Conservation (phyloP, 2,888 invertebrate species). For the Erpobdella octoculata region DNA sequence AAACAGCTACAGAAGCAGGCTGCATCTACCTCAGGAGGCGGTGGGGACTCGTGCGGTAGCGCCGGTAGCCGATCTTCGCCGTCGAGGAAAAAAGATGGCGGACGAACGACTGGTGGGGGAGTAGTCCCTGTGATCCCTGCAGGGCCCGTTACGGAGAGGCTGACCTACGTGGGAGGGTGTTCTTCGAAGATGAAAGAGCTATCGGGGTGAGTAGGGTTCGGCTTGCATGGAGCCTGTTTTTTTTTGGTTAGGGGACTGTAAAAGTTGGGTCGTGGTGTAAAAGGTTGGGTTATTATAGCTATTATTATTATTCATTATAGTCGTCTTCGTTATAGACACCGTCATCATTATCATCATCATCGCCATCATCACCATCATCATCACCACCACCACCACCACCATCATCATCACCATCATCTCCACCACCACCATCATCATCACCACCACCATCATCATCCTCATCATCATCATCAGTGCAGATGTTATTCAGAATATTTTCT, state of each 20-base stretch:
- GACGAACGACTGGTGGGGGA: neutral
- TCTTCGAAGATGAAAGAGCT: slow-evolving; percentile 4
- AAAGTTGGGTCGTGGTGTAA: too few species aligned
- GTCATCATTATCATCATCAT: too few species aligned
- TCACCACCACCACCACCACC: neutral
- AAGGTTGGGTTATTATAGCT: too few species aligned
- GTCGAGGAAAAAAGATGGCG: neutral
- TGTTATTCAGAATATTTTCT: neutral
- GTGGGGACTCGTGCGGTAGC: too few species aligned
- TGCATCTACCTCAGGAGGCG: neutral
- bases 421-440: neutral
- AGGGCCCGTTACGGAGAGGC: too few species aligned
- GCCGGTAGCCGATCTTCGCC: neutral
- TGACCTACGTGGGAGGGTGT: too few species aligned
- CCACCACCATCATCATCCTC: neutral
- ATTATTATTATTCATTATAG: too few species aligned
- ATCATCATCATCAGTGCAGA: neutral
- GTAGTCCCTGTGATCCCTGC: neutral
- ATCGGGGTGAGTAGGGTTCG: neutral
- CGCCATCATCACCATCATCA: too few species aligned
- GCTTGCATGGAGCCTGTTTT: too few species aligned
- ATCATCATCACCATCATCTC: neutral
- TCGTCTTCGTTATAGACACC: too few species aligned
- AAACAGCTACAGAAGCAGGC: slow-evolving; percentile 61
- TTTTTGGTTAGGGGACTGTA: too few species aligned